Evolutionary conservation across 2,797 vertebrate species (phyloP), one percentile per base, ranked within the genome.

Genomic region (Ambastaia sidthimunki): DNA sequence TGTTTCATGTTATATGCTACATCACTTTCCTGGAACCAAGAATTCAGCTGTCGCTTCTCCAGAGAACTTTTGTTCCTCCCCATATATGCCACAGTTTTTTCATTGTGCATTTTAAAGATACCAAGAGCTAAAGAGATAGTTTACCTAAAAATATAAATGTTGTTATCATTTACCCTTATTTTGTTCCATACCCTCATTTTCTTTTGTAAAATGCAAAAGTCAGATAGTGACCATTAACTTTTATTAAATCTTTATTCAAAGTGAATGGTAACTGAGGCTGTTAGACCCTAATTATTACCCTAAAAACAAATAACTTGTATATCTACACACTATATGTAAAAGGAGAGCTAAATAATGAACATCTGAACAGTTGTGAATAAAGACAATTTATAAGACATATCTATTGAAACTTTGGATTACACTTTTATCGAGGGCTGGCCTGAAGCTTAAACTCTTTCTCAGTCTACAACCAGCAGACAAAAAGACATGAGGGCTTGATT

Each of bases 401-500:
- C 1, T 59, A 19, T 31, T 48, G 37, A 76, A 68, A 16, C 12
- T 28, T 59, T 66, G 41, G 23, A 65, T 71, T n/a, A 10, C 4
- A 21, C 23, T 44, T 4, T 10, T 50, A 25, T 37, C 34, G 28
- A 59, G 18, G 6, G n/a, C 59, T 82, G 60, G 59, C 50, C 69
- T 11, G 50, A 16, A 60, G 34, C 41, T 48, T 78, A 62, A 57
- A 74, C 74, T 77, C 25, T 70, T 47, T 44, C 55, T 76, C 60
- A 73, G 62, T 16, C 4, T 28, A 76, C 25, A 72, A 41, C 63
- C n/a, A 9, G 31, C 74, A 83, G 62, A 68, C 10, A 23, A 68
- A 66, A 31, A 34, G 7, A 69, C 74, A 68, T 68, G 7, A 54
- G 52, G 34, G 13, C 25, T 76, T 79, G 66, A 75, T 80, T 82